Evolutionary conservation across 2,113 vertebrate genomes (phyloP).

Genomic region (Burhinus oedicnemus): DNA sequence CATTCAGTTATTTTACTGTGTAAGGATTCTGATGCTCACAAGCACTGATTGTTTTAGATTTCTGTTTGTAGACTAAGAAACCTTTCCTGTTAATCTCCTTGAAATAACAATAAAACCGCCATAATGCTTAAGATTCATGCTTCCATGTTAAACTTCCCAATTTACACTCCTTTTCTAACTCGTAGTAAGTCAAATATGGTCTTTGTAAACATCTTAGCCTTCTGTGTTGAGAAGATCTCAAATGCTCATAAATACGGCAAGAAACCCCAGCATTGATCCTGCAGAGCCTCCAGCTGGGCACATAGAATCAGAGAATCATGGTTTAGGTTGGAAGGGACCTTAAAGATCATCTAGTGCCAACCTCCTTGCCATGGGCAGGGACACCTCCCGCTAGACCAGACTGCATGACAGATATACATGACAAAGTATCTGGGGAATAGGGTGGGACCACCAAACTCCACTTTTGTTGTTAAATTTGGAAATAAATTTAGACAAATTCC

Average conservation of each 20-base stretch:
- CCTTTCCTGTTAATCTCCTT: background rate
- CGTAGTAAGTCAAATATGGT: background rate
- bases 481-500: background rate
- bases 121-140: background rate
- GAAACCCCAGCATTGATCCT: background rate
- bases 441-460: accelerated
- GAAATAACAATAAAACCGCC: background rate
- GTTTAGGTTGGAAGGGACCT: too few relatives aligned
- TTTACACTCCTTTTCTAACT: background rate
- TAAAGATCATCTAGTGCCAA: too few relatives aligned
- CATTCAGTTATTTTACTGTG: background rate
- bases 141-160: background rate
- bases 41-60: background rate
- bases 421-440: background rate
- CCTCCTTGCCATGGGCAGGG: too few relatives aligned
- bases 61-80: background rate
- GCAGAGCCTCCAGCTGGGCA: background rate
- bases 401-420: too few relatives aligned
- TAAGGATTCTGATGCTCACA: background rate
- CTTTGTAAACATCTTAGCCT: background rate
- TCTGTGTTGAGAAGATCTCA: accelerated
- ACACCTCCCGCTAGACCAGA: too few relatives aligned
- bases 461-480: background rate
- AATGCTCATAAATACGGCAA: background rate
- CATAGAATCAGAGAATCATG: too few relatives aligned